Evolutionary conservation across 2,113 vertebrate species (phyloP).

Genomic region (Clinocottus analis): DNA sequence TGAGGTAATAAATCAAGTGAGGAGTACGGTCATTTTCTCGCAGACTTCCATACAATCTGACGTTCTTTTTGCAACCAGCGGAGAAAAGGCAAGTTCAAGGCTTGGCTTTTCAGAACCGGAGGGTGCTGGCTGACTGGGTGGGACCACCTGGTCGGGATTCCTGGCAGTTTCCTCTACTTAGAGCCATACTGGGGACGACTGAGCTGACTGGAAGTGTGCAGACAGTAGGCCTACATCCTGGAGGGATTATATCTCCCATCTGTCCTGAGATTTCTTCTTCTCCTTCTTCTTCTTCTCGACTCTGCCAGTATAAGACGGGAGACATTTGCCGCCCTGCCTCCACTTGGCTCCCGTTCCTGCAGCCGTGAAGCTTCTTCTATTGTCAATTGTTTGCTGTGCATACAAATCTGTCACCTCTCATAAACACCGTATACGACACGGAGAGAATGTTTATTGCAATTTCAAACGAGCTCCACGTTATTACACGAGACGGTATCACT

Average conservation of each 20-base stretch:
- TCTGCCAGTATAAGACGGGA: constrained; percentile 48
- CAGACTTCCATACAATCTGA: background rate
- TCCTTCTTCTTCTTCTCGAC: constrained; percentile 18
- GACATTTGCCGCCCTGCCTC: constrained; percentile 54
- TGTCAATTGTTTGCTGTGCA: constrained; percentile 58
- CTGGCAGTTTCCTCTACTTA: constrained; percentile 50
- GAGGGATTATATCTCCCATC: constrained; percentile 73
- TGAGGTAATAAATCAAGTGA: background rate
- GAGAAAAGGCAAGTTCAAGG: background rate
- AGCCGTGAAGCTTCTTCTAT: constrained; percentile 26
- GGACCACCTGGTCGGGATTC: constrained; percentile 16
- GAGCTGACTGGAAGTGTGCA: constrained; percentile 33
- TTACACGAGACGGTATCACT: constrained; percentile 44
- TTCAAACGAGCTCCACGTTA: constrained; percentile 37
- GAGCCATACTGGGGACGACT: constrained; percentile 41
- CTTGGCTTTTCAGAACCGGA: background rate
- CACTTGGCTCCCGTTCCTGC: constrained; percentile 53
- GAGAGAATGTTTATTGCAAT: constrained; percentile 17
- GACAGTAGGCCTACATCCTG: constrained; percentile 56
- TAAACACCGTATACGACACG: constrained; percentile 10
- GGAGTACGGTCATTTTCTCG: background rate
- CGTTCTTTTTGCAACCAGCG: background rate
- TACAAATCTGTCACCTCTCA: constrained; percentile 61
- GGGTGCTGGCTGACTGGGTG: no score
- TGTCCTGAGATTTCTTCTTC: constrained; percentile 61